Evolutionary conservation across 1,140 invertebrate species (phyloP), one percentile per base, ranked within the genome.

Genomic region (Arion vulgaris): DNA sequence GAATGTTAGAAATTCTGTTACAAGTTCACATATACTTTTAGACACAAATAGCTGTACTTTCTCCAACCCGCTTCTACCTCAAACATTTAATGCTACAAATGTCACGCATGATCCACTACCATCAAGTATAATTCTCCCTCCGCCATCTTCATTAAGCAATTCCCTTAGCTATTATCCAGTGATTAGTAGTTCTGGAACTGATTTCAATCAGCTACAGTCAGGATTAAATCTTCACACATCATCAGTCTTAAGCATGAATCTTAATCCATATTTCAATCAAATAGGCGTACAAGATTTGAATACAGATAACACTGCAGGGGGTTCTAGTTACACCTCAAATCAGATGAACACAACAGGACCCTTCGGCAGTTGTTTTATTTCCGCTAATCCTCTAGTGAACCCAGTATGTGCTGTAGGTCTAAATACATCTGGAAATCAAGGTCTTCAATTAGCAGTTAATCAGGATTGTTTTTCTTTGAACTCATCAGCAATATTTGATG

Each of bases 401-500:
- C 32, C 41, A 76, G 1, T 1, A 1, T 45, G 39, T 76, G 32
- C n/a, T 34, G 32, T 34, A 32, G 32, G 49, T 28, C 19, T 51
- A 5, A 76, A 36, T 11, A 76, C 41, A 32, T 13, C 28, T 76
- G 49, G 4, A n/a, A 73, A 41, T 45, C 71, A 23, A 41, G 41
- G 19, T 45, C 11, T 73, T 39, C 13, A 38, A n/a, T 53, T 45
- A 53, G 41, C 41, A 51, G 17, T 36, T 1, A 76, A 79, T 68
- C 34, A 5, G 57, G 34, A 66, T 17, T 32, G 51, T 68, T 71
- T 80, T 45, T n/a, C 39, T 41, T 66, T 71, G 23, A 51, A 49
- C 49, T n/a, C 45, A 9, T 71, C 78, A 0, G 11, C 76, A 57
- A 78, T 68, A 19, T 71, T 80, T 71, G 78, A 80, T 51, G 39